phyloP scores from a whole-genome alignment of 2,113 vertebrate genomes.

The Sinocyclocheilus grahami region DNA sequence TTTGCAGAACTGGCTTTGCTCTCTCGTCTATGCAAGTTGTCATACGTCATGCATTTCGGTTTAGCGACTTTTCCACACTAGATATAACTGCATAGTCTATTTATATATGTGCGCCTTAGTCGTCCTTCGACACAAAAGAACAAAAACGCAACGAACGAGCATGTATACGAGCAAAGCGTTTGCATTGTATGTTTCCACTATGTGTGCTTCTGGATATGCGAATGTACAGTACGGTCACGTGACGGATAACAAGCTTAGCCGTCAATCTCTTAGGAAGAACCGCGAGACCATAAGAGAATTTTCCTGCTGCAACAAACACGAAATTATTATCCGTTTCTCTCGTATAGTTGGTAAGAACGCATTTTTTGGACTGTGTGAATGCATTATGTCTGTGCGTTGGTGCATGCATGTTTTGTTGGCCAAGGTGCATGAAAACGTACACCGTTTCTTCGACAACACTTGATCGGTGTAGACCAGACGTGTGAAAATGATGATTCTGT shows the following conservation, averaged over 20 bases:
- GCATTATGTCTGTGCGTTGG: slow-evolving; percentile 21
- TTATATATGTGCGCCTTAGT: too few relatives aligned
- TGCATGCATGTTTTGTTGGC: slow-evolving; percentile 47
- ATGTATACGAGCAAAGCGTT: not conserved
- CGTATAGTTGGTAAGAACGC: slow-evolving; percentile 60
- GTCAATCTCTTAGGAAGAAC: slow-evolving; percentile 71
- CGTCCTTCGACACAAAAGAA: not conserved
- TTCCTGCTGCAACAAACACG: slow-evolving; percentile 67
- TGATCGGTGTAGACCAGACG: slow-evolving; percentile 42
- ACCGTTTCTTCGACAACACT: slow-evolving; percentile 34
- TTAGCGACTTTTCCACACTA: not conserved
- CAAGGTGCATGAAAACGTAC: slow-evolving; percentile 35
- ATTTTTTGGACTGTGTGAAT: slow-evolving; percentile 27
- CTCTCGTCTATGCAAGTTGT: not conserved
- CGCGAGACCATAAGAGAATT: slow-evolving; percentile 67
- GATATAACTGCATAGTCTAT: too few relatives aligned
- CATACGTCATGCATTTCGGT: too few relatives aligned
- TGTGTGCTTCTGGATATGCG: slow-evolving; percentile 22
- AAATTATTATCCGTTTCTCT: slow-evolving; percentile 52
- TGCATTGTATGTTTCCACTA: not conserved
- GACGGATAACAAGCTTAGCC: slow-evolving; percentile 57
- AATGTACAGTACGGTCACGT: slow-evolving; percentile 66
- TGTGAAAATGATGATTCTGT: slow-evolving; percentile 44
- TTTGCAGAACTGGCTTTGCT: not conserved
- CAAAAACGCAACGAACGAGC: not conserved